A percentile compares a stretch with the other conserved stretches of the same genome.
These are phyloP conservation scores for Sesamia nonagrioides DNA, from an alignment of 1,140 invertebrate genomes.

Conservation along the genomic window DNA sequence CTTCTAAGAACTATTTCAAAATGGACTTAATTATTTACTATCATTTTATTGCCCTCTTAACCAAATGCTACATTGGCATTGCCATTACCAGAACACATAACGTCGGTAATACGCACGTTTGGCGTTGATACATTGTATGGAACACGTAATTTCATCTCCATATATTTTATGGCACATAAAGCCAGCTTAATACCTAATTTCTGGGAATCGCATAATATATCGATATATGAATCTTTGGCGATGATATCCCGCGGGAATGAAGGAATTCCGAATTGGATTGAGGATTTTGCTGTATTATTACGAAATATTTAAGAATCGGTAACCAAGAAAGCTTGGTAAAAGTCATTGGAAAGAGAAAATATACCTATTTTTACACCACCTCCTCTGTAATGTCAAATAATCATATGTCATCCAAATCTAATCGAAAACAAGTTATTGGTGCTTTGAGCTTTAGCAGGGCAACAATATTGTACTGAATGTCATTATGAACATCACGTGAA, in stretches of 20 bases:
- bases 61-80: constrained; percentile 15
- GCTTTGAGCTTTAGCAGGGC: no score
- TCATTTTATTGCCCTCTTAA: constrained; percentile 12
- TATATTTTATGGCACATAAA: constrained; percentile 39
- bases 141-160: constrained; percentile 40
- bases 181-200: constrained; percentile 41
- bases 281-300: background rate
- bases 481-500: no score
- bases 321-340: background rate
- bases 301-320: constrained; percentile 20
- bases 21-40: background rate
- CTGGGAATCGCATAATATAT: constrained; percentile 35
- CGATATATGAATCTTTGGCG: constrained; percentile 28
- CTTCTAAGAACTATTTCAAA: background rate
- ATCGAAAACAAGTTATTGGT: no score
- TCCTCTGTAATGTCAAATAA: no score
- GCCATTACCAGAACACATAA: constrained; percentile 9
- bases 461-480: no score
- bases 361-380: background rate
- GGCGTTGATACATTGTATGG: constrained; percentile 27
- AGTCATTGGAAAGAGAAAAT: background rate
- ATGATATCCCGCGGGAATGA: constrained; percentile 27
- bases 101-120: background rate
- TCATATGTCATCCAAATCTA: no score
- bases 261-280: constrained; percentile 18